A percentile compares a stretch with the other conserved stretches of the same genome.
Evolutionary conservation across 1,140 invertebrate species (phyloP).

Genomic region (Nasonia longicornis): DNA sequence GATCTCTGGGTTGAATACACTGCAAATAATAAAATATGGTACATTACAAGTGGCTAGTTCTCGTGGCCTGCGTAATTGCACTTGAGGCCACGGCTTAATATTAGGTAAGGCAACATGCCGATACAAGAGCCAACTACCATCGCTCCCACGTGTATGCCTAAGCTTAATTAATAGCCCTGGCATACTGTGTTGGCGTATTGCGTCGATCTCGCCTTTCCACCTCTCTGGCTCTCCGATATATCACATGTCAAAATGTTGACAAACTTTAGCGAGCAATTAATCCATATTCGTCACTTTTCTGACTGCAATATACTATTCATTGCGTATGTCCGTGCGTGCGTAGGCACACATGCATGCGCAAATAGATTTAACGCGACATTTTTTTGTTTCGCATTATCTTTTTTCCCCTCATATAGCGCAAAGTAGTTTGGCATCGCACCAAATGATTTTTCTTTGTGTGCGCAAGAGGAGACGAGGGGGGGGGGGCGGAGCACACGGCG

Average conservation of each 20-base stretch:
- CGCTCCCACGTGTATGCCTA: slow-evolving; percentile 3
- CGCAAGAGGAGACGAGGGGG: too few species aligned
- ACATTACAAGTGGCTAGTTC: too few species aligned
- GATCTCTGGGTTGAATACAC: neutral
- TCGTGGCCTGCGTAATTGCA: neutral
- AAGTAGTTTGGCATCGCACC: too few species aligned
- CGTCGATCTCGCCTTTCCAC: neutral
- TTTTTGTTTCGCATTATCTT: neutral
- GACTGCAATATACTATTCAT: neutral
- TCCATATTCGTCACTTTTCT: neutral
- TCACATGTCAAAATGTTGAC: neutral
- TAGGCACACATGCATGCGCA: neutral
- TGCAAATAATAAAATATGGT: neutral
- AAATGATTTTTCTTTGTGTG: neutral
- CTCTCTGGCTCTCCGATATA: neutral
- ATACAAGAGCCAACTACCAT: neutral
- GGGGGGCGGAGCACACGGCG: too few species aligned
- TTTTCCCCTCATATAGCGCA: neutral
- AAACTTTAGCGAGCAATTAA: neutral
- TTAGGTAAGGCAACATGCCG: neutral
- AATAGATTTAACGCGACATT: neutral
- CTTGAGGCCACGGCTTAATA: neutral
- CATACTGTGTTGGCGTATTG: neutral
- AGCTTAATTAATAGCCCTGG: slow-evolving; percentile 27
- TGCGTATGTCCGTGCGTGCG: neutral